Percentiles rank a stretch among this genome's conserved stretches.
phyloP scores from a whole-genome alignment of 37 sponge, comb jelly and placozoan genomes.

The Beroe ovata region DNA sequence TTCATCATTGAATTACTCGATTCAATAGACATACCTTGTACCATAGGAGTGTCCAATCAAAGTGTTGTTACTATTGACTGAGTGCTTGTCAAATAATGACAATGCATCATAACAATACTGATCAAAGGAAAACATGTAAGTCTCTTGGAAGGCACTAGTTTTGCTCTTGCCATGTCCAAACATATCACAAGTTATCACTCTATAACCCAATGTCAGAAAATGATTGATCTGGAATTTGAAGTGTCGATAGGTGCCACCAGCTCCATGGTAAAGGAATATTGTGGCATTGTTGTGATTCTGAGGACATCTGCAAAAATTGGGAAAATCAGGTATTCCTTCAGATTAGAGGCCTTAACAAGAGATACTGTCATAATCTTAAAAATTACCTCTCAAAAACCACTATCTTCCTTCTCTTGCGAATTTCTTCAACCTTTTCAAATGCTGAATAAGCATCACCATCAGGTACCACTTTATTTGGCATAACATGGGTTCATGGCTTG shows the following conservation, averaged over 20 bases:
- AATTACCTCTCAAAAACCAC: constrained; percentile 49
- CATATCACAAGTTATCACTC: constrained; percentile 60
- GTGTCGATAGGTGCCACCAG: constrained; percentile 41
- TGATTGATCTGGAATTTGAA: constrained; percentile 17
- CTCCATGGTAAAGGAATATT: constrained; percentile 47
- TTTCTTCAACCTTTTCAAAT: constrained; percentile 14
- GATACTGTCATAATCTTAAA: background rate
- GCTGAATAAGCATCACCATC: background rate
- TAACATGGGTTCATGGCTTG: constrained; percentile 42
- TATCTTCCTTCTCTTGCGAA: constrained; percentile 41
- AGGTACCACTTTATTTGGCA: constrained; percentile 16
- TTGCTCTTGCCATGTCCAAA: constrained; percentile 28
- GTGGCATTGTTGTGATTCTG: constrained; percentile 4
- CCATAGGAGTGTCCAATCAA: constrained; percentile 57
- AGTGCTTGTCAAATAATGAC: constrained; percentile 20
- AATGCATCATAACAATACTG: constrained; percentile 61
- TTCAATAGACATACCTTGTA: constrained; percentile 61
- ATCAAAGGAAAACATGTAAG: constrained; percentile 53
- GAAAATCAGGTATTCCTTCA: background rate
- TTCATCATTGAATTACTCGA: no score
- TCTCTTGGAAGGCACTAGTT: background rate
- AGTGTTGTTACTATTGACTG: background rate
- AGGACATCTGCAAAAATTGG: constrained; percentile 10
- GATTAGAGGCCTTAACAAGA: background rate
- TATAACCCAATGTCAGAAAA: background rate